Percentiles rank a stretch among this genome's conserved stretches.
These are phyloP conservation scores for Sterrhoptilus dennistouni DNA, from an alignment of 2,113 vertebrate species.

Conservation along the genomic window DNA sequence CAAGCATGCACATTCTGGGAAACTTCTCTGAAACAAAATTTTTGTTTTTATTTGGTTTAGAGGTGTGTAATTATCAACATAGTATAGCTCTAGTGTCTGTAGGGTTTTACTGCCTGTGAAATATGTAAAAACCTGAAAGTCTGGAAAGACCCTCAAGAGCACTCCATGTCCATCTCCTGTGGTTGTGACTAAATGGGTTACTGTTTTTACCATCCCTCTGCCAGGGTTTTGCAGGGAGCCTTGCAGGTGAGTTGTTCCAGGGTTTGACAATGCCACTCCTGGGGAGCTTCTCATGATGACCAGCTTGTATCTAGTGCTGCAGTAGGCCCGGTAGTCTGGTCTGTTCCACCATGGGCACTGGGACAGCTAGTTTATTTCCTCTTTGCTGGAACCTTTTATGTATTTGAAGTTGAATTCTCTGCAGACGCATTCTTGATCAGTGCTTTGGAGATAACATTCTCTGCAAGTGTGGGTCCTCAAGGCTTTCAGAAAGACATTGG, in stretches of 20 bases:
- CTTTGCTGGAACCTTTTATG: not conserved
- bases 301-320: not conserved
- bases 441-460: not conserved
- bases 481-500: not conserved
- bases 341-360: not conserved
- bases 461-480: not conserved
- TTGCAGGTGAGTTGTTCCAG: not conserved
- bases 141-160: not conserved
- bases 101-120: not conserved
- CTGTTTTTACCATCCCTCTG: fast-evolving
- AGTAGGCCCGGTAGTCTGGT: not conserved
- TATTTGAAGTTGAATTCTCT: not conserved
- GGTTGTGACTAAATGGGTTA: not conserved
- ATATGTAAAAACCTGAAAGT: not conserved
- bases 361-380: not conserved
- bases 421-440: not conserved
- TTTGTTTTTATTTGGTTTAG: not conserved
- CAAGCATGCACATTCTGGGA: not conserved
- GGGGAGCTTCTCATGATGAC: not conserved
- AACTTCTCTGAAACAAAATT: not conserved
- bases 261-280: fast-evolving
- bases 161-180: not conserved
- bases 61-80: not conserved
- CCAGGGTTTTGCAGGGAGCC: not conserved
- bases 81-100: not conserved